A percentile compares a stretch with the other conserved stretches of the same genome.
Conservation (phyloP, 2,888 invertebrate species). For the Philereme vetulata region DNA sequence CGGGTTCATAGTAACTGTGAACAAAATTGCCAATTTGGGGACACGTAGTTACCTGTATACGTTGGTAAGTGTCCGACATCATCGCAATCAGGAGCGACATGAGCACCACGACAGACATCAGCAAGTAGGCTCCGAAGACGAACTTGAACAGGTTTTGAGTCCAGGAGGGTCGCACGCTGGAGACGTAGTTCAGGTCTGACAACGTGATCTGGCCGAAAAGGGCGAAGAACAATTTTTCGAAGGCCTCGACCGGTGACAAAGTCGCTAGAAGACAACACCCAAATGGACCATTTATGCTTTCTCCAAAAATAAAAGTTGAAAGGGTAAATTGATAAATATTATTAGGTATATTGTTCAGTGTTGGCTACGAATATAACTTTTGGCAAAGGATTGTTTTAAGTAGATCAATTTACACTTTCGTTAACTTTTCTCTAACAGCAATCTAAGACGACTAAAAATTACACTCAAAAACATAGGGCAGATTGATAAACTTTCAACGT, state of each 20-base stretch:
- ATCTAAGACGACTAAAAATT: conserved; percentile 54
- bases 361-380: neutral
- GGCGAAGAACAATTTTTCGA: conserved; percentile 99
- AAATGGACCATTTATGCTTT: conserved; percentile 67
- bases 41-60: conserved; percentile 94
- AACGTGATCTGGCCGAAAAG: conserved; percentile 97
- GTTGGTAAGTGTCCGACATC: conserved; percentile 99
- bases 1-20: conserved; percentile 95
- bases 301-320: conserved; percentile 14
- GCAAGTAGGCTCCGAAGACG: conserved; percentile 98
- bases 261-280: conserved; percentile 86
- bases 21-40: conserved; percentile 69
- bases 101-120: conserved; percentile 98
- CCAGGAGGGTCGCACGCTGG: conserved; percentile 89
- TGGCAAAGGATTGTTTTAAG: neutral
- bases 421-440: conserved; percentile 51
- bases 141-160: conserved; percentile 94
- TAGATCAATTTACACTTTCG: conserved; percentile 60
- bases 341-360: conserved; percentile 1
- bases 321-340: conserved; percentile 65
- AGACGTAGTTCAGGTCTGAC: conserved; percentile 91
- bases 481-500: conserved; percentile 60
- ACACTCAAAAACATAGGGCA: conserved; percentile 57
- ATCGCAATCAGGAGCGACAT: conserved; percentile 99
- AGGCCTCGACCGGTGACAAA: conserved; percentile 95